These are phyloP conservation scores for Petaurus breviceps DNA, from an alignment of 2,113 vertebrate species.

Conservation along the genomic window DNA sequence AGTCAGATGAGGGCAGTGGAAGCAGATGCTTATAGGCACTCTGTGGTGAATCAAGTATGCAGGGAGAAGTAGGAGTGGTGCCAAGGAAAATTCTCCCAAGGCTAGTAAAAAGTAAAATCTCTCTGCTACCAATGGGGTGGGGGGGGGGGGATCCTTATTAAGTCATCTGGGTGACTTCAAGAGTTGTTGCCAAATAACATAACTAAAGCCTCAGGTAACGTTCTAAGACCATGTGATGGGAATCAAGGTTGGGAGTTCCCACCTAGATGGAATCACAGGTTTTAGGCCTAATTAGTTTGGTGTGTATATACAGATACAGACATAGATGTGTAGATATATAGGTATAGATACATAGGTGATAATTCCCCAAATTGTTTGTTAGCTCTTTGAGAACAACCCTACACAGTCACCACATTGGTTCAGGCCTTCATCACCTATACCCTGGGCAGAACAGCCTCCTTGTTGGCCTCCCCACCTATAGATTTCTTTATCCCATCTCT, in stretches of 20 bases:
- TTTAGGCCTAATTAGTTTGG: not conserved
- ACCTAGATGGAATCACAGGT: not conserved
- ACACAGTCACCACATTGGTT: not conserved
- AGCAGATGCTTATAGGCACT: not conserved
- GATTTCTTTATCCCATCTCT: not conserved
- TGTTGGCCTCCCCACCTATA: not conserved
- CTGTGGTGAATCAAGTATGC: not conserved
- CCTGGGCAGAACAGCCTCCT: not conserved
- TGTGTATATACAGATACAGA: too few relatives aligned
- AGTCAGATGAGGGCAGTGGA: not conserved
- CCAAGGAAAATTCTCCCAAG: not conserved
- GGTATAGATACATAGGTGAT: not conserved
- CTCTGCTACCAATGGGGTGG: not conserved
- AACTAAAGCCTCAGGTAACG: not conserved
- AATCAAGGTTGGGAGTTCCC: not conserved
- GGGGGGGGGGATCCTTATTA: not conserved
- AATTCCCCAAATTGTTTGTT: not conserved
- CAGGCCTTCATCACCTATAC: not conserved
- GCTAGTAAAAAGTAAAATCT: not conserved
- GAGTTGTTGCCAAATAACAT: not conserved
- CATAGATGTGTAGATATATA: too few relatives aligned
- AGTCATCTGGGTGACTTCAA: not conserved
- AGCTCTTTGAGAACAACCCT: not conserved
- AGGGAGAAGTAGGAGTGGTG: not conserved
- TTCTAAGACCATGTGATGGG: not conserved